A percentile compares a stretch with the other conserved stretches of the same genome.
These are phyloP conservation scores for Drosophila sp. DNA, from an alignment of 1,140 invertebrate species.

Conservation along the genomic window DNA sequence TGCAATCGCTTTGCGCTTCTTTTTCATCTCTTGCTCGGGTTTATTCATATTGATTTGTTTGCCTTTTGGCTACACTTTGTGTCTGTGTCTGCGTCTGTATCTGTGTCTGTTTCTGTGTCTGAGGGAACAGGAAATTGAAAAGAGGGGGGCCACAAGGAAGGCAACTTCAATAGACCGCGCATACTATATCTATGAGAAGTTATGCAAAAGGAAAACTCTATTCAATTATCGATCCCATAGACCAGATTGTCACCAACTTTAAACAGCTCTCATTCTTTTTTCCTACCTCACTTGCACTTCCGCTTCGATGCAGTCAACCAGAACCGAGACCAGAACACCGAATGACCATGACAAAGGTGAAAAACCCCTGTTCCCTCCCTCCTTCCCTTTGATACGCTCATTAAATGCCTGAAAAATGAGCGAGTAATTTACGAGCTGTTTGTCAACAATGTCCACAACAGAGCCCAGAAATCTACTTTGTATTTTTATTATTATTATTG, in stretches of 20 bases:
- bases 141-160: slow-evolving; percentile 17
- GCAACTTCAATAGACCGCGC: slow-evolving; percentile 3
- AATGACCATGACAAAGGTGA: slow-evolving; percentile 52
- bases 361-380: slow-evolving; percentile 16
- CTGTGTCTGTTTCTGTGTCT: too few species aligned
- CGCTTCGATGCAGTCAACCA: slow-evolving; percentile 47
- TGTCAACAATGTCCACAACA: slow-evolving; percentile 71
- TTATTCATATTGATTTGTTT: slow-evolving; percentile 77
- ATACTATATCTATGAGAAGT: neutral
- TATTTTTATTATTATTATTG: slow-evolving; percentile 50
- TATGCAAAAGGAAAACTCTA: slow-evolving; percentile 33
- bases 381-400: slow-evolving; percentile 18
- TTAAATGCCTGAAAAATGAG: slow-evolving; percentile 66
- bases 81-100: too few species aligned
- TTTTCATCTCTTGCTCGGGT: slow-evolving; percentile 39
- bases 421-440: slow-evolving; percentile 79
- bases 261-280: slow-evolving; percentile 12
- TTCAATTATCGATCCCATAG: slow-evolving; percentile 46
- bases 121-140: slow-evolving; percentile 75
- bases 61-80: slow-evolving; percentile 67
- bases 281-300: slow-evolving; percentile 54
- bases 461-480: slow-evolving; percentile 62
- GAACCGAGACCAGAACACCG: slow-evolving; percentile 23
- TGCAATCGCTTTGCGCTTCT: slow-evolving; percentile 58
- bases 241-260: slow-evolving; percentile 37